These are phyloP conservation scores for Ichneumoninae sp. DNA, from an alignment of 2,888 invertebrate genomes.

Conservation along the genomic window DNA sequence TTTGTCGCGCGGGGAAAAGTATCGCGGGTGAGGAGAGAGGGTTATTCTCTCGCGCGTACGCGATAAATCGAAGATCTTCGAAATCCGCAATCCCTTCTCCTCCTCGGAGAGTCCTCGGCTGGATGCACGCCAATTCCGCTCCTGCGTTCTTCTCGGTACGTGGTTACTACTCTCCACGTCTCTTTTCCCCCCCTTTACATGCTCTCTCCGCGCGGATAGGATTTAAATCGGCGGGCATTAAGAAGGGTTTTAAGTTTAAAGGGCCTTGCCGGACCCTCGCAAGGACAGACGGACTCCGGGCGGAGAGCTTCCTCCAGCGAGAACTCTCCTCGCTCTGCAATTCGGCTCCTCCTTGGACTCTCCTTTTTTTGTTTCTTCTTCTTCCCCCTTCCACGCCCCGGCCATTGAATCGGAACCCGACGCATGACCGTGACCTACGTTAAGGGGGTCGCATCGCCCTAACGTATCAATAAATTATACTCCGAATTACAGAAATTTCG, in stretches of 20 bases:
- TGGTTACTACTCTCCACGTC: background rate
- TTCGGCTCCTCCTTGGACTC: constrained; percentile 43
- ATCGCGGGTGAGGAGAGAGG: background rate
- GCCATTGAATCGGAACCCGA: constrained; percentile 63
- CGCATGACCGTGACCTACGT: constrained; percentile 62
- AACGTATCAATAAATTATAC: background rate
- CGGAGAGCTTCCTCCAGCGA: constrained; percentile 22
- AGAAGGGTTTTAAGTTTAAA: constrained; percentile 62
- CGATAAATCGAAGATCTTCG: constrained; percentile 49
- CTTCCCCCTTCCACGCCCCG: constrained; percentile 15
- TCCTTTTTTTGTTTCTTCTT: constrained; percentile 13
- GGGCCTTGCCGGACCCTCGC: constrained; percentile 60
- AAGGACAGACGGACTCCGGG: constrained; percentile 50
- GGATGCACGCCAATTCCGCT: constrained; percentile 14
- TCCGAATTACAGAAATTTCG: constrained; percentile 17
- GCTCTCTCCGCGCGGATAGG: constrained; percentile 23
- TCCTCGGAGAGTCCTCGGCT: constrained; percentile 4
- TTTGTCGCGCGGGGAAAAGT: background rate
- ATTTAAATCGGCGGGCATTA: constrained; percentile 61
- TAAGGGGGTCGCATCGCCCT: constrained; percentile 7
- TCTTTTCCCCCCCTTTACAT: background rate
- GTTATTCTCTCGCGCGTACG: constrained; percentile 22
- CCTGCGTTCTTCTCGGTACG: constrained; percentile 23
- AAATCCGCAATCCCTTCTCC: background rate
- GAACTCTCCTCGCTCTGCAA: constrained; percentile 29